phyloP scores from a whole-genome alignment of 1,140 invertebrate species.

The Apolygus lucorum region DNA sequence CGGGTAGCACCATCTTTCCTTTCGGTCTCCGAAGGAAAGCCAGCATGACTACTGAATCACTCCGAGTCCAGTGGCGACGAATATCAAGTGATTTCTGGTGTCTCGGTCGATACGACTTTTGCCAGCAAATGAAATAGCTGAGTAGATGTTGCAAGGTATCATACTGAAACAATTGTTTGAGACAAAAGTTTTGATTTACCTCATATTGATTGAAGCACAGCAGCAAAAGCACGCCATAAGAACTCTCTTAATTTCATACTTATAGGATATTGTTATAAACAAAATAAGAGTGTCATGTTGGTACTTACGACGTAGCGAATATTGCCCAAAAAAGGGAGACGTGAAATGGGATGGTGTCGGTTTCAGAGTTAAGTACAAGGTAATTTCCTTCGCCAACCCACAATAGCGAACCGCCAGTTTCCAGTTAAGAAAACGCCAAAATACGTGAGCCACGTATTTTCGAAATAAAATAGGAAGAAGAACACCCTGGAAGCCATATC shows the following conservation, averaged over 20 bases:
- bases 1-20: background rate
- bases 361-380: conserved; percentile 79
- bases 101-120: conserved; percentile 44
- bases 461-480: conserved; percentile 72
- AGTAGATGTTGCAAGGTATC: conserved; percentile 31
- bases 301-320: conserved; percentile 68
- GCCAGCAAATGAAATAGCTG: conserved; percentile 29
- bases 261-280: background rate
- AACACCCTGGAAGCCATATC: conserved; percentile 51
- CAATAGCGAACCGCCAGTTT: conserved; percentile 72
- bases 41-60: conserved; percentile 61
- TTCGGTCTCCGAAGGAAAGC: conserved; percentile 45
- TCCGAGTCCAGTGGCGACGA: conserved; percentile 45
- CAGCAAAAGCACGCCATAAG: background rate
- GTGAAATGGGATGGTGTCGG: conserved; percentile 80
- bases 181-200: too few species aligned
- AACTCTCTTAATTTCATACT: background rate
- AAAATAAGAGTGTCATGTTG: background rate
- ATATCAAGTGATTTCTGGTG: conserved; percentile 63
- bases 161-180: conserved; percentile 25
- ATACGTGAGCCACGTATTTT: conserved; percentile 73
- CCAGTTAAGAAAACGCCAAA: conserved; percentile 79
- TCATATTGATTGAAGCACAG: too few species aligned
- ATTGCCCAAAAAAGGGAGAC: conserved; percentile 94
- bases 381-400: conserved; percentile 93